A percentile compares a stretch with the other conserved stretches of the same genome.
phyloP scores from a whole-genome alignment of 2,888 invertebrate genomes.

The Eristalis pertinax region DNA sequence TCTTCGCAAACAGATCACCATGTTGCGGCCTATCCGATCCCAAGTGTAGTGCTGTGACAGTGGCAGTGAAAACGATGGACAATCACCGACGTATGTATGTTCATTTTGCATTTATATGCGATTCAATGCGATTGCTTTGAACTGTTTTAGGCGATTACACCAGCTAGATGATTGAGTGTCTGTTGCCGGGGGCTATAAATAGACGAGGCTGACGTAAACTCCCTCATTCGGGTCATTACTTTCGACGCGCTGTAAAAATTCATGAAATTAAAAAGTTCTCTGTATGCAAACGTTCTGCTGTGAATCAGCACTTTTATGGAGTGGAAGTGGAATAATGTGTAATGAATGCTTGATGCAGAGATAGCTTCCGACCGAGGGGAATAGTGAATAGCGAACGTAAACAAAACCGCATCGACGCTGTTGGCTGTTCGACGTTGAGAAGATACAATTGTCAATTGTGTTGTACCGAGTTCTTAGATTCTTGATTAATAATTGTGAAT shows the following conservation, averaged over 20 bases:
- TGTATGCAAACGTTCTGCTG: conserved; percentile 12
- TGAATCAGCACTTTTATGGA: neutral
- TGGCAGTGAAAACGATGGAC: neutral
- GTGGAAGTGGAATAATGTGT: neutral
- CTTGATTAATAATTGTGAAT: no score
- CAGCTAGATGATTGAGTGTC: neutral
- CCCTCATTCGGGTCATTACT: neutral
- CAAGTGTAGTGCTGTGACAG: neutral
- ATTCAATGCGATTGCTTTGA: neutral
- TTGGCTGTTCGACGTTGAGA: no score
- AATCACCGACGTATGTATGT: neutral
- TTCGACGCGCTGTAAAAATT: conserved; percentile 3
- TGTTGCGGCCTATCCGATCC: no score
- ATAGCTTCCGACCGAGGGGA: neutral
- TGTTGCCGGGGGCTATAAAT: neutral
- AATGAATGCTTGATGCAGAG: neutral
- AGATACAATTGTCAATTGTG: no score
- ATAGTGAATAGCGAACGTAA: neutral
- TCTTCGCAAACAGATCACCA: neutral
- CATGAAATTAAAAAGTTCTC: neutral
- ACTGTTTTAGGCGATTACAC: neutral
- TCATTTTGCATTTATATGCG: neutral
- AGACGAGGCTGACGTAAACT: neutral
- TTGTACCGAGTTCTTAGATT: no score
- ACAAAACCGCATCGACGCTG: neutral